These are phyloP conservation scores for Drosophila prosaltans DNA, from an alignment of 1,140 invertebrate genomes.

Conservation along the genomic window DNA sequence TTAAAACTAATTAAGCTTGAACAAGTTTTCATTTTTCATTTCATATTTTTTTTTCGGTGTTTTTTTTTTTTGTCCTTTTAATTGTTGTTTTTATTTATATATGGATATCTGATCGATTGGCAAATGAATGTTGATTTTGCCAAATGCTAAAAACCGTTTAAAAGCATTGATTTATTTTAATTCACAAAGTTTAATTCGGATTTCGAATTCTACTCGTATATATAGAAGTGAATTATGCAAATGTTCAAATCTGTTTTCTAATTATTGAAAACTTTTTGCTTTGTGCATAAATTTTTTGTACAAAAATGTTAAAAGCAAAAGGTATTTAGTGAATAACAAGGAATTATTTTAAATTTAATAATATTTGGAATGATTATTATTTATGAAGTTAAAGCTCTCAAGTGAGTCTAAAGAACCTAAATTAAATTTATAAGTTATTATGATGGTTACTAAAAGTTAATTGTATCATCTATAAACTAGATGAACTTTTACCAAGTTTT, in stretches of 20 bases:
- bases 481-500: too few species aligned
- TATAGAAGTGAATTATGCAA: background rate
- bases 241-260: background rate
- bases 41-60: background rate
- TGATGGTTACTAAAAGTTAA: too few species aligned
- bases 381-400: too few species aligned
- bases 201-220: background rate
- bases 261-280: background rate
- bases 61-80: background rate
- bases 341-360: too few species aligned
- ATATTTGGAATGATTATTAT: too few species aligned
- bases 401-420: too few species aligned
- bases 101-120: slow-evolving; percentile 5
- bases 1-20: slow-evolving; percentile 78
- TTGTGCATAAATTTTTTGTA: too few species aligned
- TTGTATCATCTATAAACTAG: too few species aligned
- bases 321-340: too few species aligned
- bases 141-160: slow-evolving; percentile 2
- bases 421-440: too few species aligned
- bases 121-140: slow-evolving; percentile 13
- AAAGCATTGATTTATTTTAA: slow-evolving; percentile 6
- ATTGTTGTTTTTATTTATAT: slow-evolving; percentile 2
- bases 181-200: slow-evolving; percentile 3
- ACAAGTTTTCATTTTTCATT: slow-evolving; percentile 14
- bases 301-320: too few species aligned